Evolutionary conservation across 2,888 invertebrate species (phyloP), one percentile per base, ranked within the genome.

Genomic region (Parthenolecanium corni): DNA sequence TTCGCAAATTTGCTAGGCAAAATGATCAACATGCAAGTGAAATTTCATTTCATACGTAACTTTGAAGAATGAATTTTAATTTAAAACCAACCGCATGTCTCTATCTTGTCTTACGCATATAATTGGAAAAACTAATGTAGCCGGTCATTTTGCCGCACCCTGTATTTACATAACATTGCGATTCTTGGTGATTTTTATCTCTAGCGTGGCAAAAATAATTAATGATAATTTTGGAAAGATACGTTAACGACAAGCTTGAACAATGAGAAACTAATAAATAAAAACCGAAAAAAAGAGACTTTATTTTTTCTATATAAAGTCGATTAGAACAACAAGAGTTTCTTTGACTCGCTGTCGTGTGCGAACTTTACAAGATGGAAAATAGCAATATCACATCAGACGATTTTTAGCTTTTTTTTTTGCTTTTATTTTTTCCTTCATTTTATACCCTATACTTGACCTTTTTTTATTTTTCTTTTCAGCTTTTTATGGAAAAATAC

Each of bases 301-400:
- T 52, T 31, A n/a, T 18, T 25, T 18, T 31, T 31, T 31, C n/a
- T 31, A 12, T 9, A 3, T 31, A 18, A 23, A 54, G 23, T 23
- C 38, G 40, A 54, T 21, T 23, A 31, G 12, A 42, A 54, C 38
- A 54, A 24, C 38, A 40, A 38, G n/a, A 42, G 16, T 54, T 14
- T 44, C 6, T 44, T n/a, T 42, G 54, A 54, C 38, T 54, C 54
- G 14, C 40, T 18, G 31, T 18, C 54, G 54, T 54, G 54, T 24
- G n/a, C n/a, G 54, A 54, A 54, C 54, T 54, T 54, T 40, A 16
- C 42, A 38, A 24, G 42, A 54, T 54, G 54, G n/a, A 54, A 54
- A 54, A 54, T 54, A 40, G 40, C 38, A 54, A 54, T 54, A 54
- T 54, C 54, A 38, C 54, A 54, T 54, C 54, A 38, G 42, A 40